Conservation (phyloP, 1,140 invertebrate species). For the Lordiphosa collinella region DNA sequence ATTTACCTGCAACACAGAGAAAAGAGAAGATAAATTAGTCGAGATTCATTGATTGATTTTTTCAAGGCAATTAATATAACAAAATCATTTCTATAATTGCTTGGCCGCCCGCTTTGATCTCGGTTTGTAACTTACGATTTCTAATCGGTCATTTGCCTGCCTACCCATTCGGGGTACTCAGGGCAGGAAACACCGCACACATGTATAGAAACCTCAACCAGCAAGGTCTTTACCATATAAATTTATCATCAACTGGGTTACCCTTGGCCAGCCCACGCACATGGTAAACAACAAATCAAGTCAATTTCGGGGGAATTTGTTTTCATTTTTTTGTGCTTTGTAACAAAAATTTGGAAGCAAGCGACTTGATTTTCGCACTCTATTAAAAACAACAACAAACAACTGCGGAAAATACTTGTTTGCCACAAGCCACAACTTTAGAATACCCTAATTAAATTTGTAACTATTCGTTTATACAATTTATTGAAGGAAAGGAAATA, state of each 20-base stretch:
- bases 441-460: no score
- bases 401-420: no score
- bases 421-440: no score
- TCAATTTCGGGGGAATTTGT: constrained; percentile 26
- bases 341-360: constrained; percentile 5
- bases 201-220: constrained; percentile 29
- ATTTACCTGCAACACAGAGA: constrained; percentile 61
- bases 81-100: constrained; percentile 23
- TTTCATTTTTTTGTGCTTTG: constrained; percentile 23
- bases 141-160: constrained; percentile 69
- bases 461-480: no score
- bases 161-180: constrained; percentile 3
- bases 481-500: no score
- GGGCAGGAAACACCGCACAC: constrained; percentile 36
- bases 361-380: constrained; percentile 63
- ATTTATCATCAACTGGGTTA: constrained; percentile 26
- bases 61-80: constrained; percentile 36
- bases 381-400: constrained; percentile 6
- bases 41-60: constrained; percentile 38
- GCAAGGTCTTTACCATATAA: constrained; percentile 34
- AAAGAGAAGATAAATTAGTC: constrained; percentile 8
- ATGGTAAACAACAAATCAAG: constrained; percentile 30
- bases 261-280: constrained; percentile 47
- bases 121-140: constrained; percentile 45
- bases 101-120: constrained; percentile 29